Evolutionary conservation across 30 jellyfish, hydroid and myxozoan genomes (phyloP).

Genomic region (Hydractinia echinata): DNA sequence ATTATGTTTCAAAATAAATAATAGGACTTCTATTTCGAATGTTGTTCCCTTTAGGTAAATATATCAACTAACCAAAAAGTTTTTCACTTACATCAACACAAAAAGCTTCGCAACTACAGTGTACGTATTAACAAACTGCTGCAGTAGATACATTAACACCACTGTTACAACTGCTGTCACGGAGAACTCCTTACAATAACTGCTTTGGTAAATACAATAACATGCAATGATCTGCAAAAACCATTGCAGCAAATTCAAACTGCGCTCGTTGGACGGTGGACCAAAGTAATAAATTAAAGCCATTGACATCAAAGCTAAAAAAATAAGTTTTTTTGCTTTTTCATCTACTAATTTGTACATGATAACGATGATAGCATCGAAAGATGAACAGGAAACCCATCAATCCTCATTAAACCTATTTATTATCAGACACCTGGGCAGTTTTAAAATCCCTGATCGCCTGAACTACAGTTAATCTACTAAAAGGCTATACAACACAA

Average conservation of each 20-base stretch:
- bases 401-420: no score
- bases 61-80: no score
- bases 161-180: conserved; percentile 76
- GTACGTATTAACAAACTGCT: conserved; percentile 14
- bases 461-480: no score
- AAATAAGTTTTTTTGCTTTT: neutral
- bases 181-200: conserved; percentile 48
- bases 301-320: conserved; percentile 56
- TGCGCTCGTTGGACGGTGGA: conserved; percentile 57
- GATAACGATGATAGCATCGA: no score
- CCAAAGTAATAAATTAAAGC: conserved; percentile 81
- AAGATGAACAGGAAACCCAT: no score
- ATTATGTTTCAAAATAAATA: no score
- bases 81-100: neutral
- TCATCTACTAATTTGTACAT: no score
- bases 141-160: conserved; percentile 12
- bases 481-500: no score
- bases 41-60: no score
- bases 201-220: conserved; percentile 48
- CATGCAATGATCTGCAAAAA: conserved; percentile 68
- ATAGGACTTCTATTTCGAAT: no score
- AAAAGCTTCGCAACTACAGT: neutral
- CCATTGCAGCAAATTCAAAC: conserved; percentile 75
- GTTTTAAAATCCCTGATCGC: no score
- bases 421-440: no score